Evolutionary conservation across 2,888 invertebrate genomes (phyloP), one percentile per base, ranked within the genome.

Genomic region (Ellobium chinense): DNA sequence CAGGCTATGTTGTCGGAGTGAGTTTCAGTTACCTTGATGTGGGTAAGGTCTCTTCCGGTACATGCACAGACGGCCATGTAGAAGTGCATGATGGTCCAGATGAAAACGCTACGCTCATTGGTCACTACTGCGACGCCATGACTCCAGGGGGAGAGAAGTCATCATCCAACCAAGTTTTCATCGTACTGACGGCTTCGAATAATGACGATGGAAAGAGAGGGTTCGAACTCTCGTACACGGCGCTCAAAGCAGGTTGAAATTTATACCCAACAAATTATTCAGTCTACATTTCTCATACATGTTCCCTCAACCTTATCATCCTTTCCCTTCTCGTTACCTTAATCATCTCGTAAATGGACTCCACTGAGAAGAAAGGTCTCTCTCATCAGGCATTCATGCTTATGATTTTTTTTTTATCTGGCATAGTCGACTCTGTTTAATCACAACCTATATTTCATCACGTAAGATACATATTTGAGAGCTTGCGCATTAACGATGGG

Each of bases 1-100:
- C 78, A 7, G 88, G 87, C 0, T 76, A 87, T 74, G 84, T 85
- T 21, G 83, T 90, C n/a, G 81, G 84, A 0, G 34, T 90, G 0
- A 81, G 79, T 18, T 88, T 89, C 81, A 62, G 78, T 80, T 84
- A 84, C 39, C 88, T 90, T 66, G 83, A 86, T 34, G 75, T 87
- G n/a, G 89, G 78, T 12, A 27, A 46, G 69, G 76, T 88, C 72
- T 81, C 66, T 34, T 85, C 85, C 1, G 69, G 36, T 1, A 82
- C 76, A 2, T 90, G 90, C 76, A 39, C 60, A 0, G 88, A 88
- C 65, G 90, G 88, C 78, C 86, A 83, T 34, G 73, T 90, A 24
- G 78, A 85, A 3, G 34, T 89, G 9, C 87, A 85, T 63, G 88
- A 90, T 66, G 89, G 89, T 0, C 65, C 62, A 1, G 75, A 65